Base-by-base conservation (phyloP, 2,113 vertebrate genomes). In the Heliornis fulica region DNA sequence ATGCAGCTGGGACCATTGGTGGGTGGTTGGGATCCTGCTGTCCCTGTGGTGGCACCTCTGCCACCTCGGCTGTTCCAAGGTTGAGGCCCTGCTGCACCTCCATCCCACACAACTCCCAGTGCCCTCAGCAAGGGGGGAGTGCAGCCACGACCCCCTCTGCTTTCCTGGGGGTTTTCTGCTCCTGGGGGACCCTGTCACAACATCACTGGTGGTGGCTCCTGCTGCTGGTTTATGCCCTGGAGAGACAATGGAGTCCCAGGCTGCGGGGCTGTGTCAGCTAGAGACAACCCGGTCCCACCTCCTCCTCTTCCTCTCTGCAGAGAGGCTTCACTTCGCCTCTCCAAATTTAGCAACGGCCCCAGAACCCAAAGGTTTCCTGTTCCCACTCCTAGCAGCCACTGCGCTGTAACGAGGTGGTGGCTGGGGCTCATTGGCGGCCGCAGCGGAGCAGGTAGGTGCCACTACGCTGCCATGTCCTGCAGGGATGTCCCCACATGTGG, bases 171-270 rank as follows among this genome's bases (percentile, higher is more conserved):
- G 43, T 43, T 43, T 61, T 61, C 31, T 61, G 19, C 46, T 29
- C 36, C 0, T 1, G 6, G 6, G 46, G 15, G 20, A 31, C 11
- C n/a, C n/a, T 5, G 3, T 21, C 2, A 3, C 4, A 2, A n/a
- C 25, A 38, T 43, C 50, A 31, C 63, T 10, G 5, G 19, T 0
- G 5, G 26, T 11, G 19, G 23, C 13, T 50, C 29, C 34, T 3
- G 7, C 22, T 17, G 29, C 17, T 3, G 10, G n/a, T 22, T 32
- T 17, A 1, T 20, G 57, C 28, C 32, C 10, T 17, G n/a, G 59
- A 1, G 3, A 72, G 46, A 32, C 12, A n/a, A 10, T 16, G 1
- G 2, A 43, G 31, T 28, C 46, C 36, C 20, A 8, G 2, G 26
- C 66, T 5, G 3, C 1, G 10, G 26, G 48, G 22, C 17, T 2